A percentile compares a stretch with the other conserved stretches of the same genome.
Evolutionary conservation across 2,797 vertebrate species (phyloP).

Genomic region (Okamejei kenojei): DNA sequence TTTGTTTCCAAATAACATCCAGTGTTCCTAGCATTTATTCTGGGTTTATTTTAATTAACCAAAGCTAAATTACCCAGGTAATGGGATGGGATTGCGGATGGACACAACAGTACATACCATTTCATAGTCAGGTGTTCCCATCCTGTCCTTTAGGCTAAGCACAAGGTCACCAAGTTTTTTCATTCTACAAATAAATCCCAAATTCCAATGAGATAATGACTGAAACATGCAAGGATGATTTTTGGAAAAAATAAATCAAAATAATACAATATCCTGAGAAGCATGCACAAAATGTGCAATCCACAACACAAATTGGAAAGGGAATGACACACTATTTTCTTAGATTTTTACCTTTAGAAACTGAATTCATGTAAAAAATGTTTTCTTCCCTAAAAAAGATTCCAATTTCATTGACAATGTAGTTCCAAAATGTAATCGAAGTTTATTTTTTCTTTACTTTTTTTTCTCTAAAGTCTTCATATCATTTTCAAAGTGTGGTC

Average conservation of each 20-base stretch:
- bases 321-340: not conserved
- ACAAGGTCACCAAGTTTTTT: slow-evolving; percentile 68
- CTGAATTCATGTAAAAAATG: not conserved
- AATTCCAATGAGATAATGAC: not conserved
- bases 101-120: slow-evolving; percentile 64
- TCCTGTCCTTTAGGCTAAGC: slow-evolving; percentile 73
- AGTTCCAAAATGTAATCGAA: no score
- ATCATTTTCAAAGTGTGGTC: no score
- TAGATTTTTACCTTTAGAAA: not conserved
- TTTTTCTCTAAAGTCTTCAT: no score
- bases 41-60: no score
- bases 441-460: no score
- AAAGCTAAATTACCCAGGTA: no score
- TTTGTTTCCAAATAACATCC: no score
- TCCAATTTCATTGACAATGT: not conserved
- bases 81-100: no score
- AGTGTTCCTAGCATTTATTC: no score
- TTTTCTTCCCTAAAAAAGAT: not conserved
- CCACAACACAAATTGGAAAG: not conserved
- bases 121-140: slow-evolving; percentile 80
- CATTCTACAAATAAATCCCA: slow-evolving; percentile 64
- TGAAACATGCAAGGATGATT: not conserved
- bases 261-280: not conserved
- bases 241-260: not conserved
- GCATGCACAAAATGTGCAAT: not conserved